These are phyloP conservation scores for Aphodius sticticus DNA, from an alignment of 2,888 invertebrate species.

Conservation along the genomic window DNA sequence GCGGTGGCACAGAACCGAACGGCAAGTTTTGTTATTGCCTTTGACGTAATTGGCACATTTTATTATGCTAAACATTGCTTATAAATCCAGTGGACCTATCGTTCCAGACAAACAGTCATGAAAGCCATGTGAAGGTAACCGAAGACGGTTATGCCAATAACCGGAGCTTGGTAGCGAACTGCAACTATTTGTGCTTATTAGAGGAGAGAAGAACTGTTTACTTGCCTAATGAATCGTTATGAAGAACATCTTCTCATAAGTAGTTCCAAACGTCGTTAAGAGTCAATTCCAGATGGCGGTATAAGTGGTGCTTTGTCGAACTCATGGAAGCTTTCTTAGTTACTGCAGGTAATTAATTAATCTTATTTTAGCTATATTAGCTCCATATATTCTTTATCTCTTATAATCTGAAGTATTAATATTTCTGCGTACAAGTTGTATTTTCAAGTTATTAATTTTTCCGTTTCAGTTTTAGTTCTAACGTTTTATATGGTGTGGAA, in stretches of 20 bases:
- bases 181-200: background rate
- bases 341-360: background rate
- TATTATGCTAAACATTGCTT: background rate
- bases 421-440: too few relatives aligned
- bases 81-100: background rate
- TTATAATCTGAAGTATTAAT: too few relatives aligned
- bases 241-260: background rate
- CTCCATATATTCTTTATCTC: too few relatives aligned
- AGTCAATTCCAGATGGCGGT: background rate
- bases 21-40: background rate
- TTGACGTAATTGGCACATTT: background rate
- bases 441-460: too few relatives aligned
- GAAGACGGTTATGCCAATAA: background rate
- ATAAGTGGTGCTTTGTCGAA: background rate
- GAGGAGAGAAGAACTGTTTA: background rate
- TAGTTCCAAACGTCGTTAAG: background rate
- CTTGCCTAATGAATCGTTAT: background rate
- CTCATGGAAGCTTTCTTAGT: background rate
- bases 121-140: background rate
- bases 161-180: background rate
- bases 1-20: constrained; percentile 4
- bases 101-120: background rate
- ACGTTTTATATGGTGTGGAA: too few relatives aligned
- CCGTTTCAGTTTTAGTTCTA: too few relatives aligned
- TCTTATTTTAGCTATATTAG: background rate